phyloP scores from a whole-genome alignment of 2,888 invertebrate species.

The Penaeus monodon region DNA sequence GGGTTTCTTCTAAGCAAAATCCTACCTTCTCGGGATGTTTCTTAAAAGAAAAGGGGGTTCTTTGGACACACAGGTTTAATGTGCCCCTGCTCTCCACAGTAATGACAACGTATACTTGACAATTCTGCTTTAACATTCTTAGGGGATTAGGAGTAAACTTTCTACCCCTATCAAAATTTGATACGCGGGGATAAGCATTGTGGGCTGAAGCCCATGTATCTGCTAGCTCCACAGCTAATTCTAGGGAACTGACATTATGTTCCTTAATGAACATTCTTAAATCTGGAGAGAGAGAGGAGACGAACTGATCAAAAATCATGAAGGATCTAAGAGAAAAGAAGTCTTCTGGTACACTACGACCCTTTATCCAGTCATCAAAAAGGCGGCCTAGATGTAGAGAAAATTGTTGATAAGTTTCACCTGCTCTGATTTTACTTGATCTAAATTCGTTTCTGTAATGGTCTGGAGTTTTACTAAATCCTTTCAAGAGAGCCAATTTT shows the following conservation, averaged over 20 bases:
- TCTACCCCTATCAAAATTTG: no score
- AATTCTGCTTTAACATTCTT: no score
- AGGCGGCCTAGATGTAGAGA: slow-evolving; percentile 6
- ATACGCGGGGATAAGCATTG: background rate
- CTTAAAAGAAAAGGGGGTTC: background rate
- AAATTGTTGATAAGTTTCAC: no score
- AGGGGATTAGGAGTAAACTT: no score
- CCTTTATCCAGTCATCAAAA: slow-evolving; percentile 6
- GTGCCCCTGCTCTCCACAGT: slow-evolving; percentile 9
- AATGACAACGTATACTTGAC: no score
- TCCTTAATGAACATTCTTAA: no score
- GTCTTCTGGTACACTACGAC: background rate
- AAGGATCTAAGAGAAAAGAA: background rate
- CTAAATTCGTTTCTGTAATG: background rate
- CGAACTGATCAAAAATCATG: no score
- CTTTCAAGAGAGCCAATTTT: background rate
- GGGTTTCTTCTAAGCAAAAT: background rate
- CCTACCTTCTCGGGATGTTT: background rate
- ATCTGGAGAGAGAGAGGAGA: no score
- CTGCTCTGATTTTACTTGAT: background rate
- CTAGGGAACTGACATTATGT: background rate
- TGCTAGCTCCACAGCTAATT: background rate
- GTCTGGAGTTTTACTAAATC: background rate
- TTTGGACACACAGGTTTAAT: no score
- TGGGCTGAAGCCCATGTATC: slow-evolving; percentile 5